Conservation (phyloP, 2,797 vertebrate species). For the Chloroceryle amazona region DNA sequence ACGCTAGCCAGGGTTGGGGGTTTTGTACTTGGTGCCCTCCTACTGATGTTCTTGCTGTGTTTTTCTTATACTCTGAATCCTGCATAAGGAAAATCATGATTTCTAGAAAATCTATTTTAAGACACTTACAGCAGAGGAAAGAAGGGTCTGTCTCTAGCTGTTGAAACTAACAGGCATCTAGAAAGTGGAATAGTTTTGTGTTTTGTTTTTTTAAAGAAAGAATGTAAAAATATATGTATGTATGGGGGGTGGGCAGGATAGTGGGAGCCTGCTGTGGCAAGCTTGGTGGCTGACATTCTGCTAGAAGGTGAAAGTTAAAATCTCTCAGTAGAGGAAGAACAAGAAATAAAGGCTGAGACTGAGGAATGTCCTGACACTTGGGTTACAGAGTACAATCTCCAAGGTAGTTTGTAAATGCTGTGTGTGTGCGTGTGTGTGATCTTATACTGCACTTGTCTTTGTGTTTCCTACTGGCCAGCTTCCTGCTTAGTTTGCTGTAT, state of each 20-base stretch:
- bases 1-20: neutral
- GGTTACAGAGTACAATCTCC: neutral
- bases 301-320: neutral
- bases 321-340: neutral
- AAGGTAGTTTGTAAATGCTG: neutral
- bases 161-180: neutral
- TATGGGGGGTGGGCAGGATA: neutral
- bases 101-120: neutral
- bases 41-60: neutral
- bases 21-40: neutral
- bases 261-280: neutral
- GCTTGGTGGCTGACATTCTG: neutral
- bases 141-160: neutral
- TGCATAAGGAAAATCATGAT: neutral
- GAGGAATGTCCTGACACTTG: neutral
- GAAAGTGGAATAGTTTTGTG: neutral
- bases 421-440: neutral
- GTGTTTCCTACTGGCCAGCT: neutral
- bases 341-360: neutral
- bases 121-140: neutral
- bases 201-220: neutral
- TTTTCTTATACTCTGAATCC: neutral
- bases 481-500: slow-evolving; percentile 16
- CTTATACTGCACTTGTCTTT: slow-evolving; percentile 22
- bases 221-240: neutral